phyloP scores from a whole-genome alignment of 2,113 vertebrate genomes.

The Ivindomyrus marchei region DNA sequence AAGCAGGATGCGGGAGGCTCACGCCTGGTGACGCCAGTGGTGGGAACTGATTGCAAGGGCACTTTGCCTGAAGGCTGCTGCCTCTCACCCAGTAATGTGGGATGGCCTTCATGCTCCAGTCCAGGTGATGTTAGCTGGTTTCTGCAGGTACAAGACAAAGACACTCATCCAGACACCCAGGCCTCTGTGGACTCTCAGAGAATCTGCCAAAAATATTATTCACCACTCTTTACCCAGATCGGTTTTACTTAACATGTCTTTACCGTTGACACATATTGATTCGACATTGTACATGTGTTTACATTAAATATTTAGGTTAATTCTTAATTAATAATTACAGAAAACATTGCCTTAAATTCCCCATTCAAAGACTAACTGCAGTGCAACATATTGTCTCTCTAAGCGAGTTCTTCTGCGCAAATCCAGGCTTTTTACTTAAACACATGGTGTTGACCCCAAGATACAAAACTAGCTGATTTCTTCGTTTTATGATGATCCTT shows the following conservation, averaged over 20 bases:
- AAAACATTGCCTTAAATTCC: neutral
- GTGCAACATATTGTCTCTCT: neutral
- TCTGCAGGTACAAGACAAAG: neutral
- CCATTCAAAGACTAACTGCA: neutral
- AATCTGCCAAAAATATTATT: neutral
- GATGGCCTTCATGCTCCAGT: neutral
- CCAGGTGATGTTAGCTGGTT: neutral
- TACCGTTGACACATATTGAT: neutral
- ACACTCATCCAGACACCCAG: neutral
- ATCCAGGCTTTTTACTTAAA: neutral
- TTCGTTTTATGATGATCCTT: neutral
- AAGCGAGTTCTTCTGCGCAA: neutral
- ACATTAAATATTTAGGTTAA: neutral
- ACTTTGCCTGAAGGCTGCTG: neutral
- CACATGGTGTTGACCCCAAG: neutral
- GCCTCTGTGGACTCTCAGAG: neutral
- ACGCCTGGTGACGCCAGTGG: neutral
- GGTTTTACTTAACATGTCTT: neutral
- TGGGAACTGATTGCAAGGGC: neutral
- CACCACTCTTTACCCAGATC: neutral
- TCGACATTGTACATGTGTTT: neutral
- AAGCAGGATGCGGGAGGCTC: neutral
- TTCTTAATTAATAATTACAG: neutral
- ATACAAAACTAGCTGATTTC: neutral
- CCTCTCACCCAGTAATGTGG: neutral